A percentile compares a stretch with the other conserved stretches of the same genome.
Evolutionary conservation across 2,888 invertebrate genomes (phyloP).

Genomic region (Ornithoptera alexandrae): DNA sequence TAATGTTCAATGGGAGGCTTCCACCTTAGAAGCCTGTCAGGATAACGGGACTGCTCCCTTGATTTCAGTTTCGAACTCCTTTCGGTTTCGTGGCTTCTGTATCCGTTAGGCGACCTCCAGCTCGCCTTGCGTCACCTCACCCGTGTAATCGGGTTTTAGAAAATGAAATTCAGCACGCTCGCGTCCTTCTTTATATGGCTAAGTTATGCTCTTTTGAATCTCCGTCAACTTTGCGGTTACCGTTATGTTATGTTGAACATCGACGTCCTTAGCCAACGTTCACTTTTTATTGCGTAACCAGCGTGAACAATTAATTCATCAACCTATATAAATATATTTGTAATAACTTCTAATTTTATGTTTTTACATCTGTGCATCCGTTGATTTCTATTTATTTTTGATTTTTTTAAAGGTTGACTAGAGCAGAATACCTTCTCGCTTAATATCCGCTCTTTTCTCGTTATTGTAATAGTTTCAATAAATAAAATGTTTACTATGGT

Average conservation of each 20-base stretch:
- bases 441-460: too few relatives aligned
- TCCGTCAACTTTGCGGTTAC: conserved; percentile 46
- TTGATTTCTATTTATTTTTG: too few relatives aligned
- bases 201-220: conserved; percentile 60
- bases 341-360: too few relatives aligned
- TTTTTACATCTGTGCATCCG: too few relatives aligned
- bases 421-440: too few relatives aligned
- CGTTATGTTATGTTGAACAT: conserved; percentile 41
- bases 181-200: conserved; percentile 69
- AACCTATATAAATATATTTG: too few relatives aligned
- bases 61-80: conserved; percentile 73
- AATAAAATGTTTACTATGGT: too few relatives aligned
- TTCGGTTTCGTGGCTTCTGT: conserved; percentile 71
- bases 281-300: conserved; percentile 39
- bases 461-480: too few relatives aligned
- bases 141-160: conserved; percentile 75
- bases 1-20: conserved; percentile 70
- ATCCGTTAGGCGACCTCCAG: conserved; percentile 65
- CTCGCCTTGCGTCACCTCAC: conserved; percentile 62
- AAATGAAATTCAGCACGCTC: conserved; percentile 74
- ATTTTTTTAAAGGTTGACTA: too few relatives aligned
- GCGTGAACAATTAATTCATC: conserved; percentile 4
- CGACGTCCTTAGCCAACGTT: conserved; percentile 38
- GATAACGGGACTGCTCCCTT: conserved; percentile 77
- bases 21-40: conserved; percentile 67